Conservation (phyloP, 2,113 vertebrate genomes). For the Tupaia tana region DNA sequence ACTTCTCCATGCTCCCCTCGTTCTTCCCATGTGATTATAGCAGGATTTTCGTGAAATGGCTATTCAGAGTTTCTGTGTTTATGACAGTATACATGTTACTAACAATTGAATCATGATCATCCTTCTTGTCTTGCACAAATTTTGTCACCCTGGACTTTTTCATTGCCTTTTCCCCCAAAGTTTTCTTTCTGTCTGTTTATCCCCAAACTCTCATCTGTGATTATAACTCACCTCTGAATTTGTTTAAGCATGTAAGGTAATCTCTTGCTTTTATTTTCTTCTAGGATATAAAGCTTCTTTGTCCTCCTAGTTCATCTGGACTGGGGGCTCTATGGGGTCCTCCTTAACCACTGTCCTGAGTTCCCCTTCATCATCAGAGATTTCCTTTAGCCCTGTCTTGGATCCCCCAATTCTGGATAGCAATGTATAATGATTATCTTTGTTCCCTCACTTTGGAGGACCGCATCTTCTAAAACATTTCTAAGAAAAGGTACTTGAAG, state of each 20-base stretch:
- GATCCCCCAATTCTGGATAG: background rate
- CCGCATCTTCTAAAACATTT: background rate
- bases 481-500: background rate
- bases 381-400: background rate
- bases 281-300: background rate
- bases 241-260: background rate
- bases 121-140: background rate
- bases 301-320: fast-evolving
- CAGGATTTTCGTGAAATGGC: background rate
- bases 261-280: background rate
- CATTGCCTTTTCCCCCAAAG: background rate
- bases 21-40: background rate
- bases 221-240: background rate
- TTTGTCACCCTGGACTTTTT: background rate
- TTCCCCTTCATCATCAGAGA: background rate
- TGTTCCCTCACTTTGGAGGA: background rate
- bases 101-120: background rate
- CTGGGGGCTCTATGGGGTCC: background rate
- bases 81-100: background rate
- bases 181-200: background rate
- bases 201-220: background rate
- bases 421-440: background rate
- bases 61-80: background rate
- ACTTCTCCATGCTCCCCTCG: background rate
- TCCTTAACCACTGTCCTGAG: background rate